Percentiles rank a stretch among this genome's conserved stretches.
Evolutionary conservation across 1,140 invertebrate genomes (phyloP).

Genomic region (Listronotus bonariensis): DNA sequence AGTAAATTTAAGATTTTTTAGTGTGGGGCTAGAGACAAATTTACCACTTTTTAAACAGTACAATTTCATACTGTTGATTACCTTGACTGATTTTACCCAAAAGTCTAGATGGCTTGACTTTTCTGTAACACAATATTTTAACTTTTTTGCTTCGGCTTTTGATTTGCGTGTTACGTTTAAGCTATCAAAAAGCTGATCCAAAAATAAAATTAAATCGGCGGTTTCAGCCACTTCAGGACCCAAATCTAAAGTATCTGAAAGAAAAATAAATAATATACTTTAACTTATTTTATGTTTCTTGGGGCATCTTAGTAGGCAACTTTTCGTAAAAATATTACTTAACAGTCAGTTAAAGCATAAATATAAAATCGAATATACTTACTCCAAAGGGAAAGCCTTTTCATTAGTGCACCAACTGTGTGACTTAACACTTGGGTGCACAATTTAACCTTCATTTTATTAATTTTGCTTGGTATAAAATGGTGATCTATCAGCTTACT

Average conservation of each 20-base stretch:
- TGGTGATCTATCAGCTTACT: constrained; percentile 30
- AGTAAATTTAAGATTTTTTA: constrained; percentile 33
- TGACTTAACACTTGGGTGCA: constrained; percentile 18
- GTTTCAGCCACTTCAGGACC: constrained; percentile 6
- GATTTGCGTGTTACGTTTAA: constrained; percentile 11
- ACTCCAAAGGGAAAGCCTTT: constrained; percentile 3
- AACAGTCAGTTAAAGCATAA: too few species aligned
- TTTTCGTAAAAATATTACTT: not conserved
- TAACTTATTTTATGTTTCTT: constrained; percentile 12
- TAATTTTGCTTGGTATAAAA: constrained; percentile 3
- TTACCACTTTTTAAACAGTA: constrained; percentile 5
- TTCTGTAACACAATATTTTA: constrained; percentile 11
- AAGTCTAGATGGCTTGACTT: constrained; percentile 9
- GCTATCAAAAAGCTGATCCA: constrained; percentile 20
- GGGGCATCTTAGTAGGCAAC: not conserved
- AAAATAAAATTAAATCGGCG: constrained; percentile 23
- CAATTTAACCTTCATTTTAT: not conserved
- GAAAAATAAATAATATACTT: constrained; percentile 1
- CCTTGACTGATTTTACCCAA: constrained; percentile 9
- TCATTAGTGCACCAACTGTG: constrained; percentile 12
- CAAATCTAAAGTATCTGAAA: not conserved
- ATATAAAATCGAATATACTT: not conserved
- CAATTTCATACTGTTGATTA: constrained; percentile 15
- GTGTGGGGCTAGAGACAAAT: constrained; percentile 14
- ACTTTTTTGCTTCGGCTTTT: not conserved